phyloP scores from a whole-genome alignment of 2,888 invertebrate genomes.

The Ceraclea dissimilis region DNA sequence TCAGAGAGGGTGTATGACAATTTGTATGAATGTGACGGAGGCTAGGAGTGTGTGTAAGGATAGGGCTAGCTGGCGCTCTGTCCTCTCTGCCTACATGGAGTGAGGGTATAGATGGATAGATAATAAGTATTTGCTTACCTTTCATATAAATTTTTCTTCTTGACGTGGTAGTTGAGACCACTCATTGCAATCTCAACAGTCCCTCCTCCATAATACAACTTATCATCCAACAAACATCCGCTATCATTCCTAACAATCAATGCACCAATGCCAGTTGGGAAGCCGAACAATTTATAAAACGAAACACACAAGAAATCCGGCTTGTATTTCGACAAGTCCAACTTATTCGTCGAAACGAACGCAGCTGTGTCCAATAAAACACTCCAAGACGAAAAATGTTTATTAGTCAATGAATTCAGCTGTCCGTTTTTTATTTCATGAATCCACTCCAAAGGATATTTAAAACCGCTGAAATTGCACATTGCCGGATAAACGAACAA shows the following conservation, averaged over 20 bases:
- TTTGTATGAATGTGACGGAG: no score
- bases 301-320: constrained; percentile 90
- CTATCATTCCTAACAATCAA: constrained; percentile 67
- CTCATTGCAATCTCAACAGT: constrained; percentile 81
- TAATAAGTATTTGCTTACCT: constrained; percentile 53
- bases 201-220: constrained; percentile 88
- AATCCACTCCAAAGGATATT: constrained; percentile 76
- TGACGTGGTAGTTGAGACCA: constrained; percentile 61
- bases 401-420: constrained; percentile 40
- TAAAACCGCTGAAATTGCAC: constrained; percentile 90
- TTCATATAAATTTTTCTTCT: constrained; percentile 59
- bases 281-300: constrained; percentile 95
- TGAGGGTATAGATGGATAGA: no score
- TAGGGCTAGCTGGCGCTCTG: no score
- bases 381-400: constrained; percentile 53
- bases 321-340: constrained; percentile 62
- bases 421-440: constrained; percentile 53
- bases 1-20: no score
- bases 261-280: constrained; percentile 92
- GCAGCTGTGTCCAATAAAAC: constrained; percentile 83
- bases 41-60: no score
- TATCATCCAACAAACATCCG: constrained; percentile 50
- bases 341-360: constrained; percentile 65
- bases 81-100: no score
- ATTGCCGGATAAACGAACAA: constrained; percentile 86